Evolutionary conservation across 2,113 vertebrate genomes (phyloP).

Genomic region (Trematocara unimaculatum): DNA sequence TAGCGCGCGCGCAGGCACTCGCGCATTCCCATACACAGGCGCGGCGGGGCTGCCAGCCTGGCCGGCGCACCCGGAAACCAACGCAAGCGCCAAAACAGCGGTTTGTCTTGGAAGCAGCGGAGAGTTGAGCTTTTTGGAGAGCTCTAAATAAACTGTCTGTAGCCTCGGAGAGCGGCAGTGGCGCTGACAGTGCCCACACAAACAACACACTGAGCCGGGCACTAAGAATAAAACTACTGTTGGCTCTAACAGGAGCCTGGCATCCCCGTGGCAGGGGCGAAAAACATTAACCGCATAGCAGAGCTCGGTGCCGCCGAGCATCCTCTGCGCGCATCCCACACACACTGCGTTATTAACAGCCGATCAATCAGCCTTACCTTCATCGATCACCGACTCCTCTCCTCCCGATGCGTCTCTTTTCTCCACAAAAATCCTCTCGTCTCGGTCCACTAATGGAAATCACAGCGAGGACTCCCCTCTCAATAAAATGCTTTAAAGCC

Average conservation of each 20-base stretch:
- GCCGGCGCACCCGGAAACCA: background rate
- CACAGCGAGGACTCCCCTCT: background rate
- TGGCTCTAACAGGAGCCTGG: background rate
- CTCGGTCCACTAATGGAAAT: background rate
- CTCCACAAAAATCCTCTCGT: background rate
- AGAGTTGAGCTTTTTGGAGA: background rate
- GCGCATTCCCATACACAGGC: constrained; percentile 21
- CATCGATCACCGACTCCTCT: constrained; percentile 32
- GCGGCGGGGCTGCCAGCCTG: background rate
- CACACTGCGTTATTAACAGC: constrained; percentile 16
- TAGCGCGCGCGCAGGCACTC: background rate
- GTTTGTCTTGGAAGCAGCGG: background rate
- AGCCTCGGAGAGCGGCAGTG: background rate
- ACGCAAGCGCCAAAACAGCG: background rate
- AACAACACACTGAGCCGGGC: background rate
- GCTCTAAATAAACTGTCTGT: background rate
- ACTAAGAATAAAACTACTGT: constrained; percentile 24
- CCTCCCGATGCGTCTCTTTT: background rate
- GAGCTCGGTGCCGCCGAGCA: constrained; percentile 6
- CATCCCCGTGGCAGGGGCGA: background rate
- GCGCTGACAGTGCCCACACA: background rate
- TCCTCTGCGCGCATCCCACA: constrained; percentile 10
- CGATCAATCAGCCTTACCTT: constrained; percentile 40
- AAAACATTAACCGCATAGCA: background rate
- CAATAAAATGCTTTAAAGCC: background rate